Percentiles rank a stretch among this genome's conserved stretches.
Conservation (phyloP, 2,113 vertebrate genomes). For the Piliocolobus tephrosceles region DNA sequence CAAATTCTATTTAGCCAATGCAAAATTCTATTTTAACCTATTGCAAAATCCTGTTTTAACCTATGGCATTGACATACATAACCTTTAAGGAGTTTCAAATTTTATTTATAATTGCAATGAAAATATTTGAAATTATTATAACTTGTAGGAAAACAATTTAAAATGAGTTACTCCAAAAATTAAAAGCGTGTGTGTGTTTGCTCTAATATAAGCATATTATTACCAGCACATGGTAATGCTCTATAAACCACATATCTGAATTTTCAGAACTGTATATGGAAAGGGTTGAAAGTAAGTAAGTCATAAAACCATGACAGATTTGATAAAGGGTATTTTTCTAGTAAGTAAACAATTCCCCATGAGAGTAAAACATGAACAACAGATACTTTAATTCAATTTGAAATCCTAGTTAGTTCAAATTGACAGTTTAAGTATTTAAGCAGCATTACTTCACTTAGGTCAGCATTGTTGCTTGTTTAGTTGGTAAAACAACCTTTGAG, state of each 20-base stretch:
- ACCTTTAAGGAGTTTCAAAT: background rate
- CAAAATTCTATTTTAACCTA: background rate
- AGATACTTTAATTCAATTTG: background rate
- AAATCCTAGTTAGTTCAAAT: background rate
- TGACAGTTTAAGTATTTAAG: background rate
- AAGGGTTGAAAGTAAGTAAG: slow-evolving; percentile 75
- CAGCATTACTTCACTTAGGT: background rate
- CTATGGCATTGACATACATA: background rate
- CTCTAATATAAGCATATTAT: slow-evolving; percentile 69
- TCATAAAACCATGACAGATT: slow-evolving; percentile 66
- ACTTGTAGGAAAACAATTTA: slow-evolving; percentile 66
- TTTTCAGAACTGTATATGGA: slow-evolving; percentile 69
- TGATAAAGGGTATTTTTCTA: slow-evolving; percentile 58
- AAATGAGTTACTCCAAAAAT: slow-evolving; percentile 63
- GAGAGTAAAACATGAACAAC: background rate
- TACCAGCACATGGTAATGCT: slow-evolving; percentile 75
- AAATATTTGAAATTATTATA: slow-evolving; percentile 71
- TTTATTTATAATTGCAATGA: slow-evolving; percentile 57
- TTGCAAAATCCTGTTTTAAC: background rate
- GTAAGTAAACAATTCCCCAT: slow-evolving; percentile 15
- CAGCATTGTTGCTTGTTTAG: background rate
- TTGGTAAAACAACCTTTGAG: background rate
- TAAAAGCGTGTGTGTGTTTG: slow-evolving; percentile 70
- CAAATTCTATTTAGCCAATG: background rate
- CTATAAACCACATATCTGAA: slow-evolving; percentile 75